Conservation (phyloP, 2,888 invertebrate species). For the Orchesella flavescens region DNA sequence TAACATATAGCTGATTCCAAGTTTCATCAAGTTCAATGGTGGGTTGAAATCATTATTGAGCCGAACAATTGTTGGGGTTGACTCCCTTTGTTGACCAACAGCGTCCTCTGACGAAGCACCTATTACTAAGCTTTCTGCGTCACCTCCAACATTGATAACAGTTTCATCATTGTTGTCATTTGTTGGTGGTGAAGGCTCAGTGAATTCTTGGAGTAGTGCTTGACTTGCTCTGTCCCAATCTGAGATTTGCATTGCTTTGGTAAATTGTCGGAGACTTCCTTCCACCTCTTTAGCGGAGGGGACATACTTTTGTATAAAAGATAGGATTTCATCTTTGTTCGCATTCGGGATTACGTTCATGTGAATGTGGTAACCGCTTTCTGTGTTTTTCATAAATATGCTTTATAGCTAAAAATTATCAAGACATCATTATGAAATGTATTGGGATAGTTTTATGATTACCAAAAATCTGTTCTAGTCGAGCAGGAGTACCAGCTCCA, state of each 20-base stretch:
- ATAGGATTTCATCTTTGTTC: conserved; percentile 16
- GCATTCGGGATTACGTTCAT: conserved; percentile 5
- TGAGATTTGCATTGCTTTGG: conserved; percentile 3
- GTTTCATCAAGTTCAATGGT: too few species aligned
- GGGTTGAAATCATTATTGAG: too few species aligned
- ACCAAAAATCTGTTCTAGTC: conserved; percentile 40
- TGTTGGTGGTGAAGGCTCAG: background rate
- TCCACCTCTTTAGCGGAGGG: conserved; percentile 17
- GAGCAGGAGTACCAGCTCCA: conserved; percentile 25
- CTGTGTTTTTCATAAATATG: background rate
- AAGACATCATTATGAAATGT: background rate
- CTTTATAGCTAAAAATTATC: background rate
- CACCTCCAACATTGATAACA: background rate
- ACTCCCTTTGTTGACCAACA: too few species aligned
- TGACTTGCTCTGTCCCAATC: conserved; percentile 31
- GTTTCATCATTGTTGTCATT: conserved; percentile 12
- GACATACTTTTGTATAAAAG: conserved; percentile 12
- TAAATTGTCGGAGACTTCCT: conserved; percentile 10
- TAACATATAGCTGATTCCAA: conserved; percentile 25
- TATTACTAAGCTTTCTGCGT: background rate
- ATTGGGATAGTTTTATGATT: background rate
- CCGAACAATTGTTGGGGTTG: too few species aligned
- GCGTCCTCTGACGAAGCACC: too few species aligned
- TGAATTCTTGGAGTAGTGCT: background rate
- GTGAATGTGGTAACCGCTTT: conserved; percentile 42